Base-by-base conservation (phyloP, 2,888 invertebrate species). In the Drosophila monieri region DNA sequence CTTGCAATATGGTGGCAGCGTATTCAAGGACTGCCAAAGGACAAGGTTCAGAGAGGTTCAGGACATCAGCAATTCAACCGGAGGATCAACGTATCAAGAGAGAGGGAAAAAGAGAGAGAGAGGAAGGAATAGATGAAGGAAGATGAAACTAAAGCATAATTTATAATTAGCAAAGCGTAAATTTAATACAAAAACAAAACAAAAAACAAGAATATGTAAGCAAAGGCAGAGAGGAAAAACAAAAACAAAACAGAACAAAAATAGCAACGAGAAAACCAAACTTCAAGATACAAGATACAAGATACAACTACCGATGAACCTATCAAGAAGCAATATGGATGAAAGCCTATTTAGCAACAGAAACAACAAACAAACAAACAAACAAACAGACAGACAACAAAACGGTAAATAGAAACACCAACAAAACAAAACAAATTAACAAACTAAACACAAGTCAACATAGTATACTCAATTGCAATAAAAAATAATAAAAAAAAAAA, bases 401-500 rank as follows among this genome's bases (percentile, higher is more conserved):
- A 43, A 21, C 15, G 62, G 39, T 39, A 48, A 51, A 57, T 44
- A 44, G 53, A 27, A 48, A 41, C 25, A 21, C 39, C 18, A 73
- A 49, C 41, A 43, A 25, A 25, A 51, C n/a, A 35, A 35, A 35
- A 35, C 3, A 35, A 35, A 35, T n/a, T n/a, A 35, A 61, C 23
- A 58, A 30, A 15, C 69, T 76, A 72, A 64, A 46, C 62, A 80
- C 62, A 80, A 79, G 78, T 80, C 78, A 84, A 80, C 86, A 73
- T 80, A 80, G 86, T 80, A 80, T 80, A 80, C 80, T 86, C 84
- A 86, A 77, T 52, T 83, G 86, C 73, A 80, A 80, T 83, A 71
- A 74, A 81, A 14, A 8, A 15, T 3, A 14, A 41, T 2, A 18
- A 18, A 18, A 18, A 18, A 18, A 18, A 18, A 18, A 18, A 18